phyloP scores from a whole-genome alignment of 92 coral and sea anemone genomes.

The Umimayanthus kanabou region DNA sequence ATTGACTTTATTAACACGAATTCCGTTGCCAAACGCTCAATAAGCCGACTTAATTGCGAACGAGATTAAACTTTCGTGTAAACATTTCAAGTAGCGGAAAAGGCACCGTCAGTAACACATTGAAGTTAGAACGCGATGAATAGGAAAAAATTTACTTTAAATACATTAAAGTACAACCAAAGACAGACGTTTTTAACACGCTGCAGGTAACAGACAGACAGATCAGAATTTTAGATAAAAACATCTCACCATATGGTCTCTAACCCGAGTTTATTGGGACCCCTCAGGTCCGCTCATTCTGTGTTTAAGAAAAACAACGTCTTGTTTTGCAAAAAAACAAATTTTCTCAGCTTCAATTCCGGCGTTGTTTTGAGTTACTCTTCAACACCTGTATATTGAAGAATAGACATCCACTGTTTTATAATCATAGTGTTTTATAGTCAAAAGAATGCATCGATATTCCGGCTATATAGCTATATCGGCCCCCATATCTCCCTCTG shows the following conservation, averaged over 20 bases:
- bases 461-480: too few species aligned
- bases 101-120: too few species aligned
- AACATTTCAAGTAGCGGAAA: too few species aligned
- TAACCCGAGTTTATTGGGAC: not conserved
- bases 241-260: not conserved
- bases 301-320: not conserved
- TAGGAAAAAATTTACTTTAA: too few species aligned
- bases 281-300: not conserved
- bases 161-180: not conserved
- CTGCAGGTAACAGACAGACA: not conserved
- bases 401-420: not conserved
- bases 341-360: not conserved
- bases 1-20: constrained; percentile 10
- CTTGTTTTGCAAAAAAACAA: not conserved
- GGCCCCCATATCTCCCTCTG: too few species aligned
- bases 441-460: too few species aligned
- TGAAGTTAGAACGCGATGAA: not conserved
- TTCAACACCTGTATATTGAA: not conserved
- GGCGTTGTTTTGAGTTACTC: not conserved
- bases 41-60: not conserved
- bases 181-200: not conserved
- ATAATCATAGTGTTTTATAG: too few species aligned
- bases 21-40: constrained; percentile 4
- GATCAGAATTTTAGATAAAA: not conserved
- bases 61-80: too few species aligned